Conservation (phyloP, 37 sponge, comb jelly and placozoan genomes). For the Eunapius fragilis region DNA sequence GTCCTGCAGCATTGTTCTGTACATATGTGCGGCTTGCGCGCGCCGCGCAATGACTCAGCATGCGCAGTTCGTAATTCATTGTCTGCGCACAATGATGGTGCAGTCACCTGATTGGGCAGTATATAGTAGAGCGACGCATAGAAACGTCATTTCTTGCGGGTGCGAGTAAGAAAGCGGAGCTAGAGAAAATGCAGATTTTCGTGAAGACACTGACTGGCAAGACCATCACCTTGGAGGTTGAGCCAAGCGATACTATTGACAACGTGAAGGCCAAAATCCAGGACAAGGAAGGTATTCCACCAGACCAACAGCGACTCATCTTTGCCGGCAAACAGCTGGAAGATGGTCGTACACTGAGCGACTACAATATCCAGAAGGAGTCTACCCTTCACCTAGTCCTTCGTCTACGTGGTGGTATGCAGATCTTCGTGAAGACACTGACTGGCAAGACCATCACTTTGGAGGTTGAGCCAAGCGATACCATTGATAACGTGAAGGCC, state of each 20-base stretch:
- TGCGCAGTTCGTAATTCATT: too few species aligned
- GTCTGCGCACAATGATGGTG: too few species aligned
- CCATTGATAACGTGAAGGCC: constrained; percentile 78
- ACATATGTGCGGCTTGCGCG: too few species aligned
- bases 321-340: constrained; percentile 58
- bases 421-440: constrained; percentile 79
- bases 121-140: too few species aligned
- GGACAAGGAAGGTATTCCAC: constrained; percentile 94
- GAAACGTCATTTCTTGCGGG: background rate
- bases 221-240: constrained; percentile 86
- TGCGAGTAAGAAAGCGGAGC: constrained; percentile 75
- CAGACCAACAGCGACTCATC: constrained; percentile 89
- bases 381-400: constrained; percentile 84
- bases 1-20: too few species aligned
- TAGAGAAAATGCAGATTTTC: constrained; percentile 83
- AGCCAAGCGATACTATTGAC: constrained; percentile 81
- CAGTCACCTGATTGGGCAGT: too few species aligned
- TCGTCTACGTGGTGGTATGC: constrained; percentile 50
- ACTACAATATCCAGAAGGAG: constrained; percentile 96
- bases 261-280: constrained; percentile 91
- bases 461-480: constrained; percentile 79
- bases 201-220: constrained; percentile 82
- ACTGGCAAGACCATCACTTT: constrained; percentile 89
- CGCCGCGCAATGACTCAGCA: too few species aligned
- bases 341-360: constrained; percentile 83